Evolutionary conservation across 2,797 vertebrate species (phyloP).

Genomic region (Psittacula derbiana): DNA sequence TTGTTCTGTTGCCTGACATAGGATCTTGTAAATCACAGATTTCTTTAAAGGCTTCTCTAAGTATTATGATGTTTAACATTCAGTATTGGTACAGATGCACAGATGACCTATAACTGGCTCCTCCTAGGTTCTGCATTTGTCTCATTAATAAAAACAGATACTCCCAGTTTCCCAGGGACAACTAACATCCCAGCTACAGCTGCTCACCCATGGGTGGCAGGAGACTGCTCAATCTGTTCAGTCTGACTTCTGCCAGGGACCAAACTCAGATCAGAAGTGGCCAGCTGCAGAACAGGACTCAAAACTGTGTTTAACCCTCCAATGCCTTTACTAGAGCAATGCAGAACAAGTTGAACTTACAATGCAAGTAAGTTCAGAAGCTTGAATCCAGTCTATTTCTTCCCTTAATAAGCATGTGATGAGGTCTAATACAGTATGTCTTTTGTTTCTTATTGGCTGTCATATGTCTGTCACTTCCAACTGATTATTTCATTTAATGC

Average conservation of each 20-base stretch:
- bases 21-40: neutral
- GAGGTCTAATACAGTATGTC: neutral
- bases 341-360: neutral
- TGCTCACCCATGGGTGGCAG: neutral
- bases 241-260: neutral
- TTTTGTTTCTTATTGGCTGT: neutral
- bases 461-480: slow-evolving; percentile 6
- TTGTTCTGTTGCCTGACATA: neutral
- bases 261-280: neutral
- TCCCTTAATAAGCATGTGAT: neutral
- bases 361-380: neutral
- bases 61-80: neutral
- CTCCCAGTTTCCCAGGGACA: neutral
- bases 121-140: neutral
- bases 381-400: neutral
- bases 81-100: neutral
- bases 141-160: neutral
- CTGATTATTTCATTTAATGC: neutral
- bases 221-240: neutral
- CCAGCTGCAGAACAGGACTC: neutral
- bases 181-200: neutral
- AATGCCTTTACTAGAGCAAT: neutral
- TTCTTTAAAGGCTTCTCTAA: neutral
- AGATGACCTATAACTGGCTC: neutral
- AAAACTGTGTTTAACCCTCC: neutral